These are phyloP conservation scores for Chaetura pelagica DNA, from an alignment of 2,113 vertebrate genomes.

Conservation along the genomic window DNA sequence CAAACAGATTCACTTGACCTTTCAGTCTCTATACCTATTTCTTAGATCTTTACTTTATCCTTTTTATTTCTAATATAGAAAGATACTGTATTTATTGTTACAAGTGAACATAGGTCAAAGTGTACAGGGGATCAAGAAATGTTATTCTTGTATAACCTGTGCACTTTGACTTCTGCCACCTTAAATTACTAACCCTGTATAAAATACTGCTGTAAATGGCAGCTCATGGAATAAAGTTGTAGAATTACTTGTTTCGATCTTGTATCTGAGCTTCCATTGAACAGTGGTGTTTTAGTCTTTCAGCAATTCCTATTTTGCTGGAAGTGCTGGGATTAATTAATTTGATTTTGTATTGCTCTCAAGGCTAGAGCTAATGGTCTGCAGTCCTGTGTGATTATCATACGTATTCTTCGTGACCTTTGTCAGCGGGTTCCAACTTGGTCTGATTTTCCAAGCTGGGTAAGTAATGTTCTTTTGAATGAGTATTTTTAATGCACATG, in stretches of 20 bases:
- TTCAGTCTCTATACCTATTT: slow-evolving; percentile 89
- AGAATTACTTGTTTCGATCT: slow-evolving; percentile 72
- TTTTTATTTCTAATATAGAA: slow-evolving; percentile 84
- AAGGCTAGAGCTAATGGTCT: slow-evolving; percentile 99
- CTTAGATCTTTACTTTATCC: slow-evolving; percentile 79
- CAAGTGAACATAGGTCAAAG: slow-evolving; percentile 84
- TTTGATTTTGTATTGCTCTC: slow-evolving; percentile 89
- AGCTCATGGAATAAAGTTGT: slow-evolving; percentile 81
- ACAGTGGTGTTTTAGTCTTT: slow-evolving; percentile 94
- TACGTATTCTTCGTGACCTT: slow-evolving; percentile 96
- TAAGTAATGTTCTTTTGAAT: slow-evolving; percentile 75
- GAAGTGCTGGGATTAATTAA: slow-evolving; percentile 78
- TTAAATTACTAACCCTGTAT: slow-evolving; percentile 90
- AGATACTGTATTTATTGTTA: slow-evolving; percentile 81
- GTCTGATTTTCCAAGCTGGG: slow-evolving; percentile 97
- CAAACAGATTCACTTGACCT: slow-evolving; percentile 90
- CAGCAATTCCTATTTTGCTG: slow-evolving; percentile 70
- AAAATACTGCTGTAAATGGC: slow-evolving; percentile 98
- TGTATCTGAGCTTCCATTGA: slow-evolving; percentile 93
- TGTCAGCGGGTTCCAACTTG: slow-evolving; percentile 96
- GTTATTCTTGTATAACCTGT: slow-evolving; percentile 91
- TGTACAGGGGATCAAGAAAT: slow-evolving; percentile 92
- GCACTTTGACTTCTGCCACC: slow-evolving; percentile 88
- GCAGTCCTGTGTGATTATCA: slow-evolving; percentile 98
- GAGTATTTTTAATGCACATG: background rate